A percentile compares a stretch with the other conserved stretches of the same genome.
These are phyloP conservation scores for Cylloceria caligata DNA, from an alignment of 2,888 invertebrate species.

Conservation along the genomic window DNA sequence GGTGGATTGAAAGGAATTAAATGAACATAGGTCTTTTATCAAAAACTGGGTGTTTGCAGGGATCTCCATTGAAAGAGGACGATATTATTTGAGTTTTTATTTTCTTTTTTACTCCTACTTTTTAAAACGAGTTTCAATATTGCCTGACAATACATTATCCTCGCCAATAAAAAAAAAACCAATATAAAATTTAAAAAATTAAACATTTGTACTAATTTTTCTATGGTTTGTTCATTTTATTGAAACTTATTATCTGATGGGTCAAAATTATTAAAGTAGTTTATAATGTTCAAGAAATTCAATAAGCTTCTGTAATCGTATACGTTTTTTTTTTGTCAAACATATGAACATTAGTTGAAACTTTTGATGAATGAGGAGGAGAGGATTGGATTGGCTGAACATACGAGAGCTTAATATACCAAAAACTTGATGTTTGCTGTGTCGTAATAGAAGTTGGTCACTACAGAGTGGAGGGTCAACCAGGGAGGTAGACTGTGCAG, in stretches of 20 bases:
- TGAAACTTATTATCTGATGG: too few species aligned
- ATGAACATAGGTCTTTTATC: neutral
- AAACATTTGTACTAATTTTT: neutral
- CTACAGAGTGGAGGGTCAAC: slow-evolving; percentile 10
- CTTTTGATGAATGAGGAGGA: neutral
- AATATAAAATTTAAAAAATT: neutral
- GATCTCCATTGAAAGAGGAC: neutral
- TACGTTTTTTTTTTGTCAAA: neutral
- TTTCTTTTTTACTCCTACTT: neutral
- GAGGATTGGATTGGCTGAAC: slow-evolving; percentile 4
- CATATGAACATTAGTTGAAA: slow-evolving; percentile 6
- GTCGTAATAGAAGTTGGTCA: slow-evolving; percentile 52
- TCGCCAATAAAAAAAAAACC: neutral
- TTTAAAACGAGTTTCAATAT: neutral
- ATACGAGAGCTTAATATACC: slow-evolving; percentile 35
- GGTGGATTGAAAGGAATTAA: neutral
- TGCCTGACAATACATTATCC: neutral
- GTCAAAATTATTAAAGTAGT: neutral
- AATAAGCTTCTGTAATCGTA: neutral
- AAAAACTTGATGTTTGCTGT: slow-evolving; percentile 60
- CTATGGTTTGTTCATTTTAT: neutral
- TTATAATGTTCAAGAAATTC: neutral
- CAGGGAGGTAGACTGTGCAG: neutral
- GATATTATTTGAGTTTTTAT: neutral
- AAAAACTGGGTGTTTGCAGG: neutral